phyloP scores from a whole-genome alignment of 2,797 vertebrate genomes.

The Pteropus rufus region DNA sequence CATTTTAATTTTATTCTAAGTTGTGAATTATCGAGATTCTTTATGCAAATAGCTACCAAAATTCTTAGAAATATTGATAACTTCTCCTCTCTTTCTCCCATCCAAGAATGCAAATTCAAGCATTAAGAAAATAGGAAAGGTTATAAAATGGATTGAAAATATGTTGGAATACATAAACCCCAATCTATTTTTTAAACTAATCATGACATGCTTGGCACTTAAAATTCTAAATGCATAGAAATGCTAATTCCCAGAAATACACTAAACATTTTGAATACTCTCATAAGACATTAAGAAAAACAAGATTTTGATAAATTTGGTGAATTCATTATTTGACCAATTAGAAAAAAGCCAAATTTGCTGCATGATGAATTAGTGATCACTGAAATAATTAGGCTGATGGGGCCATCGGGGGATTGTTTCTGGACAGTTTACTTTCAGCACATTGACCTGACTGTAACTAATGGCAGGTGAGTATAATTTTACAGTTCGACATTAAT shows the following conservation, averaged over 20 bases:
- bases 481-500: background rate
- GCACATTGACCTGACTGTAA: background rate
- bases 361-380: background rate
- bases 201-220: background rate
- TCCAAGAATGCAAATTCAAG: background rate
- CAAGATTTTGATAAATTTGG: background rate
- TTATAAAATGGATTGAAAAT: background rate
- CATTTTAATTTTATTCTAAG: background rate
- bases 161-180: background rate
- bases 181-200: background rate
- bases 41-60: background rate
- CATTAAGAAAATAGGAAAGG: background rate
- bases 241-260: background rate
- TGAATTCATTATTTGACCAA: background rate
- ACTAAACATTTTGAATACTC: background rate
- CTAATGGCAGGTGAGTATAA: background rate
- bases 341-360: background rate
- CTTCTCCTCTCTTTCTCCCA: background rate
- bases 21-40: background rate
- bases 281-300: slow-evolving; percentile 5
- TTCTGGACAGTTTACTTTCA: background rate
- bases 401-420: background rate
- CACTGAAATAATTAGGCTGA: background rate
- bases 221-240: background rate
- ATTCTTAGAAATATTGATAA: background rate